Evolutionary conservation across 2,888 invertebrate genomes (phyloP), one percentile per base, ranked within the genome.

Genomic region (Conomelus anceps): DNA sequence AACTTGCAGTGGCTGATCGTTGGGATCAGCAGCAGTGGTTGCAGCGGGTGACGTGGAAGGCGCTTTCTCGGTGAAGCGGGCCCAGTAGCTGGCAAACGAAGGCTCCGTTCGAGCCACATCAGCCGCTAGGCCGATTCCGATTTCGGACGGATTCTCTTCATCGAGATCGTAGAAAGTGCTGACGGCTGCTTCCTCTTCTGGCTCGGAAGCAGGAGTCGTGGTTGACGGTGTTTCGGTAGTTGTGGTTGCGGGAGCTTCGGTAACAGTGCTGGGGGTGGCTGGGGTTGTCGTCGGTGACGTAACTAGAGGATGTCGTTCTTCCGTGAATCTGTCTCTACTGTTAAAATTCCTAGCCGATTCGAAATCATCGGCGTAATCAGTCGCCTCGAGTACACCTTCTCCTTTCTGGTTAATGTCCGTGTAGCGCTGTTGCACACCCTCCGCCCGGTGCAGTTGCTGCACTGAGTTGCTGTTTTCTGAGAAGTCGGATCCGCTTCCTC

Each of bases 181-280:
- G 24, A 23, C 89, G 22, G 89, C 88, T 63, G 88, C 89, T 11
- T 90, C 24, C 63, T 22, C 63, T 22, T 26, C 88, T 34, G 89
- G 86, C 0, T 88, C 89, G 6, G 89, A 22, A 6, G 85, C 9
- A n/a, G 88, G 88, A 88, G 87, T 91, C 29, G 86, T 90, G 0
- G 90, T 87, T 3, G 90, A 89, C 34, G 91, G 91, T 26, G 91
- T 92, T 0, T 93, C 93, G 3, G 93, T 93, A 22, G 93, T 92
- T 1, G 93, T 93, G 91, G 93, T 93, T 90, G 93, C 41, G 41
- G 84, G 23, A 34, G 23, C 29, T 63, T 89, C 93, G 0, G 93
- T 93, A 88, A 93, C 93, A 85, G 91, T 92, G 92, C 84, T 93
- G 92, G 24, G 92, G 92, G n/a, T 93, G 92, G 90, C 93, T 93